phyloP scores from a whole-genome alignment of 2,113 vertebrate genomes.

The Arizona elegans region DNA sequence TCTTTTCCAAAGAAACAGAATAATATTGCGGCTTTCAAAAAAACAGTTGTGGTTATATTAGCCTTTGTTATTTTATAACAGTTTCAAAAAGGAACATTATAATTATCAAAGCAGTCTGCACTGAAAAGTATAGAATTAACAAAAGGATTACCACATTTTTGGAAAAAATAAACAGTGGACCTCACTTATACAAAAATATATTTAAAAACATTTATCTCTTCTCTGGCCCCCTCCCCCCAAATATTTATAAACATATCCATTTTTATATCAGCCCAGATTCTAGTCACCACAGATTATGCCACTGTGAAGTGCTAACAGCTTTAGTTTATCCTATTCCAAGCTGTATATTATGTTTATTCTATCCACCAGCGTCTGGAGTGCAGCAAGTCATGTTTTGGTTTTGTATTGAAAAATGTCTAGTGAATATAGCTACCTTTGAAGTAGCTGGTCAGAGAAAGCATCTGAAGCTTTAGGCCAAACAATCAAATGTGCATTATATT shows the following conservation, averaged over 20 bases:
- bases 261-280: not conserved
- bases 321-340: not conserved
- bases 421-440: not conserved
- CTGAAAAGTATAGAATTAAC: constrained; percentile 1
- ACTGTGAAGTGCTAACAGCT: not conserved
- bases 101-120: constrained; percentile 1
- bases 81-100: not conserved
- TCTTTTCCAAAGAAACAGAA: constrained; percentile 20
- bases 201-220: not conserved
- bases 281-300: not conserved
- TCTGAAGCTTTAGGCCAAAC: not conserved
- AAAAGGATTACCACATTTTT: constrained; percentile 3
- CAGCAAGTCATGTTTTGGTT: not conserved
- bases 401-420: not conserved
- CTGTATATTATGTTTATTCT: not conserved
- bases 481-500: not conserved
- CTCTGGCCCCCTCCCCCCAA: not conserved
- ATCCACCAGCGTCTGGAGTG: not conserved
- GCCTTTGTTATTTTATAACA: not conserved
- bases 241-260: not conserved
- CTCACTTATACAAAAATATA: constrained; percentile 7
- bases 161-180: not conserved
- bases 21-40: not conserved
- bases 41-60: not conserved
- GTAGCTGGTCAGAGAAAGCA: not conserved